Percentiles rank a stretch among this genome's conserved stretches.
These are phyloP conservation scores for Megaceryle torquata DNA, from an alignment of 2,113 vertebrate genomes.

Conservation along the genomic window DNA sequence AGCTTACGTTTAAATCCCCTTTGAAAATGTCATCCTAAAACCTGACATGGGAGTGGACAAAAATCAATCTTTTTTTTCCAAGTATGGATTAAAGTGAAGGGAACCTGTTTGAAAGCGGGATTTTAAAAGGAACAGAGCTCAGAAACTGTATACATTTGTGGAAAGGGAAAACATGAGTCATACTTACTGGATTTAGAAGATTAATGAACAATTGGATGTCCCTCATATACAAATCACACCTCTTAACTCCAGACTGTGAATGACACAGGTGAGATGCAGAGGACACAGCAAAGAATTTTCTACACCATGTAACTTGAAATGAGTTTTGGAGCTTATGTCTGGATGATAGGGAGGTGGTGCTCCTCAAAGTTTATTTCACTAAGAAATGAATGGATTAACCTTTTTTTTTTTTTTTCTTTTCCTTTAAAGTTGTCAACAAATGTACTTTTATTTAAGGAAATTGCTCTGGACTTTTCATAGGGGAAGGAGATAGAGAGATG, in stretches of 20 bases:
- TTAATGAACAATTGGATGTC: neutral
- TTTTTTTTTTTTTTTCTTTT: neutral
- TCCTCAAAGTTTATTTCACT: neutral
- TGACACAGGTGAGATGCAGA: neutral
- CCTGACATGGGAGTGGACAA: neutral
- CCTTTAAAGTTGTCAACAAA: neutral
- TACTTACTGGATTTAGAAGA: neutral
- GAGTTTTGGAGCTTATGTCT: neutral
- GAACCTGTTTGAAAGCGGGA: neutral
- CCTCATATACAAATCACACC: neutral
- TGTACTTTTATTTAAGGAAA: neutral
- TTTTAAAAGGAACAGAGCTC: neutral
- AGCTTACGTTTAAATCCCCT: neutral
- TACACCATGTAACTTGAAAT: neutral
- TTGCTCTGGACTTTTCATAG: fast-evolving
- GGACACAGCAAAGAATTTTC: neutral
- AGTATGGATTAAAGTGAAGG: neutral
- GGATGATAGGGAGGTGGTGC: neutral
- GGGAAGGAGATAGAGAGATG: neutral
- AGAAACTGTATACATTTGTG: neutral
- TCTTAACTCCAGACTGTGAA: neutral
- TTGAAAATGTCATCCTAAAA: constrained; percentile 24
- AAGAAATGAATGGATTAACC: neutral
- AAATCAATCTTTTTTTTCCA: neutral
- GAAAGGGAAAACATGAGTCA: neutral